phyloP scores from a whole-genome alignment of 2,797 vertebrate species.

The Periophthalmus magnuspinnatus region DNA sequence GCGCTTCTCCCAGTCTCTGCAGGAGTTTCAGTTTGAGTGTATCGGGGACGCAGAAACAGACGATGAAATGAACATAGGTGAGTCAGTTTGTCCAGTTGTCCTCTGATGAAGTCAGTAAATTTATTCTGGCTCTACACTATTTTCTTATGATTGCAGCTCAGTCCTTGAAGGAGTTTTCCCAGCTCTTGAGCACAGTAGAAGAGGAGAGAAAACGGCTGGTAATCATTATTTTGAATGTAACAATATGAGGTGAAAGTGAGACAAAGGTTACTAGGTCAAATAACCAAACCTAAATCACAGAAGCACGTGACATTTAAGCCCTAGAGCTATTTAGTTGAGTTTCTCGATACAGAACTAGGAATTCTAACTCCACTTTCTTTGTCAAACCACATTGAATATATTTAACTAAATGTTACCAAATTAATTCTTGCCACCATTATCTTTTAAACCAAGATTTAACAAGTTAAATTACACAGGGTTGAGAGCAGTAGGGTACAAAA shows the following conservation, averaged over 20 bases:
- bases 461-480: not conserved
- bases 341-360: not conserved
- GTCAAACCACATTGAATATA: not conserved
- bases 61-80: conserved; percentile 97
- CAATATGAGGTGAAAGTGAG: conserved; percentile 1
- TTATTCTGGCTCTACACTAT: not conserved
- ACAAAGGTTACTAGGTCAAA: conserved; percentile 5
- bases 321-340: not conserved
- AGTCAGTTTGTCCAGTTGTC: conserved; percentile 24
- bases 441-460: conserved; percentile 2
- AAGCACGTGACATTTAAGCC: not conserved
- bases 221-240: conserved; percentile 51
- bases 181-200: conserved; percentile 93
- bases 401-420: not conserved
- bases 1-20: conserved; percentile 95
- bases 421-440: not conserved
- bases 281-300: conserved; percentile 1
- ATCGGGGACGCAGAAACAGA: conserved; percentile 98
- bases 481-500: not conserved
- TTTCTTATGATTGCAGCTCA: conserved; percentile 80
- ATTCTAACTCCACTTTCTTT: not conserved
- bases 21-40: conserved; percentile 98
- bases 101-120: not conserved
- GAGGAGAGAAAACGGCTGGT: conserved; percentile 94
- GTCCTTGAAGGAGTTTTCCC: conserved; percentile 96